These are phyloP conservation scores for Scrobipalpa costella DNA, from an alignment of 2,888 invertebrate species.

Conservation along the genomic window DNA sequence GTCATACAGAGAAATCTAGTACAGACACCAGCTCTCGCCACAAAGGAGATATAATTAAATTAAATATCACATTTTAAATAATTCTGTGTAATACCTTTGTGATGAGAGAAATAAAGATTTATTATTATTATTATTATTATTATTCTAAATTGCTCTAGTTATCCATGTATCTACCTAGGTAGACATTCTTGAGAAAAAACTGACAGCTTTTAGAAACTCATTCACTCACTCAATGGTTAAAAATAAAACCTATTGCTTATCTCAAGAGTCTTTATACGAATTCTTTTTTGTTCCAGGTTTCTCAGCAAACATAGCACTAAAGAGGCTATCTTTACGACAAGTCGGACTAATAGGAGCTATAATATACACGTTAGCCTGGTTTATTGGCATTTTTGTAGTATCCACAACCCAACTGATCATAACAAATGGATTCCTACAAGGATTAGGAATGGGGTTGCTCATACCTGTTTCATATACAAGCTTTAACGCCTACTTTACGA, in stretches of 20 bases:
- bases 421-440: conserved; percentile 84
- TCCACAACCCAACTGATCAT: conserved; percentile 83
- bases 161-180: too few relatives aligned
- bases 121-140: too few relatives aligned
- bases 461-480: conserved; percentile 87
- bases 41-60: too few relatives aligned
- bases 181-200: too few relatives aligned
- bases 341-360: conserved; percentile 85
- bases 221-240: too few relatives aligned
- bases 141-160: too few relatives aligned
- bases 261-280: neutral
- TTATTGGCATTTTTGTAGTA: conserved; percentile 83
- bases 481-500: conserved; percentile 88
- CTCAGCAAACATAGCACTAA: conserved; percentile 84
- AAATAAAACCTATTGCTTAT: neutral
- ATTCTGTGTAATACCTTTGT: too few relatives aligned
- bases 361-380: conserved; percentile 83
- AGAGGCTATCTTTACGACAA: conserved; percentile 82
- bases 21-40: too few relatives aligned
- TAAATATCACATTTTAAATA: too few relatives aligned
- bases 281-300: conserved; percentile 78
- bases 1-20: too few relatives aligned
- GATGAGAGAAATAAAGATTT: too few relatives aligned
- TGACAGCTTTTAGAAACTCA: too few relatives aligned
- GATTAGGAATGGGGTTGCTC: conserved; percentile 85